Percentiles rank a stretch among this genome's conserved stretches.
Evolutionary conservation across 2,113 vertebrate species (phyloP).

Genomic region (Silurus meridionalis): DNA sequence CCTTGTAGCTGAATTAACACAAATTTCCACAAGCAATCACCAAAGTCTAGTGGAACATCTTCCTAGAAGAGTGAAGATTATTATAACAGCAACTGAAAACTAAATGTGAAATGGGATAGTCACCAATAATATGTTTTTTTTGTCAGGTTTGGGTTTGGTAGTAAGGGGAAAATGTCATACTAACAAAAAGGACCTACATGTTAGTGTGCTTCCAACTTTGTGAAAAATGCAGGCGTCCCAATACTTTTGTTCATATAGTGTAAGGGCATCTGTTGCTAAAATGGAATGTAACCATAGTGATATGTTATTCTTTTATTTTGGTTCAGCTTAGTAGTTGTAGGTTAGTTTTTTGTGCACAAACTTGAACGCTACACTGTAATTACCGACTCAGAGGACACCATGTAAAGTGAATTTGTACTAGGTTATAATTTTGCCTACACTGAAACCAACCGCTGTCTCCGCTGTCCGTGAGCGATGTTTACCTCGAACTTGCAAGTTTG

Average conservation of each 20-base stretch:
- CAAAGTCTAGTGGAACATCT: too few species aligned
- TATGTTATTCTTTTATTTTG: not conserved
- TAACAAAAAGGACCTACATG: not conserved
- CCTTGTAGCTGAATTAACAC: too few species aligned
- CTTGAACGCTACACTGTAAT: not conserved
- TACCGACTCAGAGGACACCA: not conserved
- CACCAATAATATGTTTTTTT: too few species aligned
- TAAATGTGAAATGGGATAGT: too few species aligned
- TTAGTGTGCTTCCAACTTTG: too few species aligned
- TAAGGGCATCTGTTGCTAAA: not conserved
- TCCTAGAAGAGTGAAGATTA: too few species aligned
- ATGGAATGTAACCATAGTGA: not conserved
- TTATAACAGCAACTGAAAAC: too few species aligned
- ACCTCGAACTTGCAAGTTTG: constrained; percentile 54
- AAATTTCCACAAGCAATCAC: too few species aligned
- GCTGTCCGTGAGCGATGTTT: not conserved
- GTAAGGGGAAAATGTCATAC: too few species aligned
- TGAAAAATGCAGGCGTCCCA: too few species aligned
- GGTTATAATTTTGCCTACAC: constrained; percentile 23
- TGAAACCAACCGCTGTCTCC: not conserved
- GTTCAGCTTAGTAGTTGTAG: too few species aligned
- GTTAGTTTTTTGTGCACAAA: not conserved
- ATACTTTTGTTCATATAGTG: not conserved
- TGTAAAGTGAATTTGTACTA: constrained; percentile 12
- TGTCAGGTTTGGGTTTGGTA: too few species aligned